phyloP scores from a whole-genome alignment of 2,113 vertebrate genomes.

The Diadophis punctatus region DNA sequence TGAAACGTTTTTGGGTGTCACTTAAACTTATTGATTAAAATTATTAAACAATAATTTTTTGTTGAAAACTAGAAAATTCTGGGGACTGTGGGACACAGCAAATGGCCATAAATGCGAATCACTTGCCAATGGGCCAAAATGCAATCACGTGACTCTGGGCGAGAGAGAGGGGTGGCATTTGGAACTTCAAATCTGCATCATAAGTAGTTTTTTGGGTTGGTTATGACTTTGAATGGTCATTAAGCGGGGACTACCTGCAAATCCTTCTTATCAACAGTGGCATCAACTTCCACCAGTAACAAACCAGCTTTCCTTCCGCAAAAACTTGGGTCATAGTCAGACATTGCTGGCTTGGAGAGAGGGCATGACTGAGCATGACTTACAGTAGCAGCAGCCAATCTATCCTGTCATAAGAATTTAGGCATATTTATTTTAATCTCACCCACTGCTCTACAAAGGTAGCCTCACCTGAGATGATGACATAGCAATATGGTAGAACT shows the following conservation, averaged over 20 bases:
- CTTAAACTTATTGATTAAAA: too few relatives aligned
- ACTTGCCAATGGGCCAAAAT: too few relatives aligned
- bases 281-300: not conserved
- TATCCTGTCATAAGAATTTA: not conserved
- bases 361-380: not conserved
- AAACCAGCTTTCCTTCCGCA: not conserved
- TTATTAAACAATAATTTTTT: too few relatives aligned
- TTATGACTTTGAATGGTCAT: too few relatives aligned
- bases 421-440: not conserved
- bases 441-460: not conserved
- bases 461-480: constrained; percentile 83
- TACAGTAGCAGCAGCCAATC: not conserved
- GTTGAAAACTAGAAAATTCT: too few relatives aligned
- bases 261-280: not conserved
- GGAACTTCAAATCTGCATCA: too few relatives aligned
- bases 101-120: too few relatives aligned
- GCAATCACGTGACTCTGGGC: too few relatives aligned
- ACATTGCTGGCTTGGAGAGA: not conserved
- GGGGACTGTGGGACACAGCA: too few relatives aligned
- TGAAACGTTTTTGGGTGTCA: not conserved
- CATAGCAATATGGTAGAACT: constrained; percentile 94
- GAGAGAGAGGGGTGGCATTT: too few relatives aligned
- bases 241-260: not conserved
- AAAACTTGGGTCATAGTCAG: not conserved
- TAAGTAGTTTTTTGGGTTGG: too few relatives aligned